These are phyloP conservation scores for Drosophila willistoni DNA, from an alignment of 1,140 invertebrate genomes.

Conservation along the genomic window DNA sequence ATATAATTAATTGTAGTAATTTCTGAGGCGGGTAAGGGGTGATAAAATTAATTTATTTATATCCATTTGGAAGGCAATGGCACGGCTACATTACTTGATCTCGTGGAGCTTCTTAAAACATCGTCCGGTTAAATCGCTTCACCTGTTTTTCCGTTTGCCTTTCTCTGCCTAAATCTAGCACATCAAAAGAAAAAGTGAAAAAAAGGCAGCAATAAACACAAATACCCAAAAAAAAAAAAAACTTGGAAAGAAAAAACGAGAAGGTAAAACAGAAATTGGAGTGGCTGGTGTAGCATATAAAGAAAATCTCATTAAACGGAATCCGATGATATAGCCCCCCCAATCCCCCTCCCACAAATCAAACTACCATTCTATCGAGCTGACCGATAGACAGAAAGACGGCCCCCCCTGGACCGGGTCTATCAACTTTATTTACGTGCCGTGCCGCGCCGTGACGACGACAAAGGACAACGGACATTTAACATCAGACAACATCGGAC, in stretches of 20 bases:
- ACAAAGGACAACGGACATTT: neutral
- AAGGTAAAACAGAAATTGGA: constrained; percentile 2
- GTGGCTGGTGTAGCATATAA: constrained; percentile 15
- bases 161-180: neutral
- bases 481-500: neutral
- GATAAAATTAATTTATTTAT: no score
- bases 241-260: neutral
- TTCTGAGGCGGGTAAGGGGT: no score
- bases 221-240: neutral
- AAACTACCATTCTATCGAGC: constrained; percentile 10
- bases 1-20: no score
- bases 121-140: neutral
- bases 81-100: no score
- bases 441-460: constrained; percentile 5
- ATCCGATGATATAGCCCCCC: constrained; percentile 40
- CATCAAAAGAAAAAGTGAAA: neutral
- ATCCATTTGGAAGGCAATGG: no score
- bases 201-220: constrained; percentile 1
- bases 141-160: neutral
- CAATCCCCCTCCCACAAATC: neutral
- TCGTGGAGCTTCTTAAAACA: neutral
- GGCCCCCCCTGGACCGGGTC: neutral
- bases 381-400: constrained; percentile 40
- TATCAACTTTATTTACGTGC: constrained; percentile 42
- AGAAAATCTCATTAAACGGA: constrained; percentile 57